These are phyloP conservation scores for Branchipolynoe longqiensis DNA, from an alignment of 2,888 invertebrate genomes.

Conservation along the genomic window DNA sequence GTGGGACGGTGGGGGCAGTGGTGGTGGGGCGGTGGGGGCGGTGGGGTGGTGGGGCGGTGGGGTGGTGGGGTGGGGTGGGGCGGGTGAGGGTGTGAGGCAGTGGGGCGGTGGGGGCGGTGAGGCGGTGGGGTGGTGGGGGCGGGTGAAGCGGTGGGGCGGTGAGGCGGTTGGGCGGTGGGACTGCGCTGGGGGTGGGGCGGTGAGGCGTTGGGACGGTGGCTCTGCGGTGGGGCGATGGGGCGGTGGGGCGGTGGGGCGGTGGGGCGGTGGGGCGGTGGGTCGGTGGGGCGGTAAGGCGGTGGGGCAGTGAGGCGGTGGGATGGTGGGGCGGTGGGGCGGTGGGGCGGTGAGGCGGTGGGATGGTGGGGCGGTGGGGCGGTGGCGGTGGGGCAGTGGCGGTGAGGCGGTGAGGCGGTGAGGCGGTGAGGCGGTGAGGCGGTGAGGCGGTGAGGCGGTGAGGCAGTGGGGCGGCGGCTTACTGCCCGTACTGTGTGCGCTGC, in stretches of 20 bases:
- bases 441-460: background rate
- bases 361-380: background rate
- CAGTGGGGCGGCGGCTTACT: background rate
- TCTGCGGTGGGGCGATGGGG: too few species aligned
- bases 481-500: constrained; percentile 5
- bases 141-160: too few species aligned
- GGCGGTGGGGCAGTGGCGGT: background rate
- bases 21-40: background rate
- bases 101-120: too few species aligned
- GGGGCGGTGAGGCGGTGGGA: background rate
- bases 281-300: too few species aligned
- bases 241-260: too few species aligned
- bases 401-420: background rate
- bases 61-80: background rate
- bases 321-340: background rate
- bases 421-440: background rate
- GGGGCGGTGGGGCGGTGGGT: too few species aligned
- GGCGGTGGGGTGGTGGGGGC: too few species aligned
- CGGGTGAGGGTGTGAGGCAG: background rate
- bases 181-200: too few species aligned
- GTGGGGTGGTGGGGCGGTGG: background rate
- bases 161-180: too few species aligned
- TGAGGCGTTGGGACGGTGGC: too few species aligned
- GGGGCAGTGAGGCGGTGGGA: too few species aligned
- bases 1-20: too few species aligned